Evolutionary conservation across 2,113 vertebrate species (phyloP).

Genomic region (Centropus unirufus): DNA sequence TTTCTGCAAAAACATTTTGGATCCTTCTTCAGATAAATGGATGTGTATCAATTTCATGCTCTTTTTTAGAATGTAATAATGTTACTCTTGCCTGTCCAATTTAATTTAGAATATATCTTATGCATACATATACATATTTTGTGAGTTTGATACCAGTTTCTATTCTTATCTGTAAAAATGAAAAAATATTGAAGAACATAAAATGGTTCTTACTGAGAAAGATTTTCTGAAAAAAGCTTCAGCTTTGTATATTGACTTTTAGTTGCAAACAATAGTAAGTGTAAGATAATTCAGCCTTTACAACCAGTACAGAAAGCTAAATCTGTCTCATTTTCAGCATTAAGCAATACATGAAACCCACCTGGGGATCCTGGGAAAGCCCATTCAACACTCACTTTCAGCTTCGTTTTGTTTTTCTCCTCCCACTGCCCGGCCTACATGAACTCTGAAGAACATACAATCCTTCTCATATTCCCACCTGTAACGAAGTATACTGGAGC

Average conservation of each 20-base stretch:
- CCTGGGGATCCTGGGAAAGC: constrained; percentile 86
- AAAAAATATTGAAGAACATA: constrained; percentile 33
- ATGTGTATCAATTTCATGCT: constrained; percentile 15
- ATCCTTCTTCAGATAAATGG: not conserved
- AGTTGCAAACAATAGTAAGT: constrained; percentile 65
- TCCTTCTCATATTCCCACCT: constrained; percentile 80
- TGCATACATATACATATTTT: constrained; percentile 8
- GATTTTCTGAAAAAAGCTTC: constrained; percentile 68
- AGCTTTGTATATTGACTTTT: constrained; percentile 75
- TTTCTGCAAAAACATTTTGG: not conserved
- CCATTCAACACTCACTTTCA: constrained; percentile 70
- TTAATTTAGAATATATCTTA: constrained; percentile 34
- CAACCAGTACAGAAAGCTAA: constrained; percentile 67
- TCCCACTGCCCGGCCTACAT: constrained; percentile 71
- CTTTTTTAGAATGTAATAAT: not conserved
- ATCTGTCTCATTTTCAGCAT: constrained; percentile 79
- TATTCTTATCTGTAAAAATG: not conserved
- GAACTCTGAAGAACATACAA: constrained; percentile 78
- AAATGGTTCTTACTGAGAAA: constrained; percentile 49
- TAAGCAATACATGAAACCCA: constrained; percentile 86
- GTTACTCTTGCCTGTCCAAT: not conserved
- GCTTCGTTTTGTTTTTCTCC: constrained; percentile 76
- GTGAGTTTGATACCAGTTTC: not conserved
- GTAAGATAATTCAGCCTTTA: constrained; percentile 79
- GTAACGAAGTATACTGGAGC: constrained; percentile 79